These are phyloP conservation scores for Macaria notata DNA, from an alignment of 2,888 invertebrate species.

Conservation along the genomic window DNA sequence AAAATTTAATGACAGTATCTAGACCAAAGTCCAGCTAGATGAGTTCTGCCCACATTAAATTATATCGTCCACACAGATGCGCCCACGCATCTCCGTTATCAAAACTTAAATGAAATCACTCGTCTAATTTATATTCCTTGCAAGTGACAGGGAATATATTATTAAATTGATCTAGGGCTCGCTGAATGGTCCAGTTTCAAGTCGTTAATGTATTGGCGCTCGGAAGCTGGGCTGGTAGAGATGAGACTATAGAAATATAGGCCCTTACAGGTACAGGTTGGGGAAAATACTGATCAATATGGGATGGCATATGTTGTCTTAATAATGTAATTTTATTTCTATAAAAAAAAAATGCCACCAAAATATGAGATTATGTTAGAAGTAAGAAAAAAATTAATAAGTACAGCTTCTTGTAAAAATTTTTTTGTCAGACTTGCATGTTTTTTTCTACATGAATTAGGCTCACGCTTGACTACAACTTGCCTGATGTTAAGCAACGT, in stretches of 20 bases:
- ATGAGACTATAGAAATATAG: conserved; percentile 17
- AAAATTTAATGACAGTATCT: conserved; percentile 3
- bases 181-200: conserved; percentile 20
- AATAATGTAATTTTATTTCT: no score
- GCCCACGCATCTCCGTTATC: conserved; percentile 25
- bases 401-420: no score
- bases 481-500: no score
- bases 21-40: conserved; percentile 3
- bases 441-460: no score
- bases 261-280: no score
- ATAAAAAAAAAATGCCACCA: no score
- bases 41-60: conserved; percentile 20
- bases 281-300: no score
- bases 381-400: no score
- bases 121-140: conserved; percentile 28
- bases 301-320: no score
- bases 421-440: no score
- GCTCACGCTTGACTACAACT: no score
- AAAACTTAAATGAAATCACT: conserved; percentile 28
- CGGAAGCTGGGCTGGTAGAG: conserved; percentile 6
- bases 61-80: conserved; percentile 12
- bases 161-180: conserved; percentile 22
- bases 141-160: conserved; percentile 26
- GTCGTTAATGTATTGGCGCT: conserved; percentile 19
- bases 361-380: no score